Evolutionary conservation across 1,140 invertebrate genomes (phyloP), one percentile per base, ranked within the genome.

Genomic region (Lutraria rhynchaena): DNA sequence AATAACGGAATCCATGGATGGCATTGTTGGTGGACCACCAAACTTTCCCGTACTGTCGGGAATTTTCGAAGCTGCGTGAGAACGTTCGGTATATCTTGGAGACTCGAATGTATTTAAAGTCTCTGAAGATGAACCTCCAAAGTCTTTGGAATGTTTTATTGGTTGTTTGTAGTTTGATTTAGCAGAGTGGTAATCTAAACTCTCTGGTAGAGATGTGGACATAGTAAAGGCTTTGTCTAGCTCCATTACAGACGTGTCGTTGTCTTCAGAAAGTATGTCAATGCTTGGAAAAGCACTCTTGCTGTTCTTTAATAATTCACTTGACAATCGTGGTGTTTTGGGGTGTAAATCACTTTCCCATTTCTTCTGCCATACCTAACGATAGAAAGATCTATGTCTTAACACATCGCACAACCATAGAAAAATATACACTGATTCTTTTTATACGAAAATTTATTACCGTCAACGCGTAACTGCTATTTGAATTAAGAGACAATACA

Each of bases 31-130:
- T 33, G 49, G 31, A n/a, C 53, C 65, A 27, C 76, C 76, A 60
- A 80, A 80, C 44, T 69, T 80, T 7, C 76, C 76, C 44, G 76
- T 80, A 22, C 76, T 80, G 35, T 33, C 33, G 17, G 76, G 76
- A 27, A 77, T 77, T 53, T 29, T 67, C 22, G 75, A 17, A 0
- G 49, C 31, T 3, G 75, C 75, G 24, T 77, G 75, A 7, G 60
- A 67, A 11, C 33, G 41, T 29, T 65, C 60, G 9, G 46, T 24
- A 58, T 74, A 58, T 71, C 33, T 71, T 24, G 35, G 65, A 7
- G 7, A 19, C 7, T 29, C 24, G 9, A 19, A 15, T 11, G 29
- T 61, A 29, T 69, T 69, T 9, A 22, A 13, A 19, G 44, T 41
- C 27, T 11, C 15, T 2, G 65, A 9, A 3, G 22, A 22, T 2